Base-by-base conservation (phyloP, 2,113 vertebrate species). In the Tragulus kanchil region DNA sequence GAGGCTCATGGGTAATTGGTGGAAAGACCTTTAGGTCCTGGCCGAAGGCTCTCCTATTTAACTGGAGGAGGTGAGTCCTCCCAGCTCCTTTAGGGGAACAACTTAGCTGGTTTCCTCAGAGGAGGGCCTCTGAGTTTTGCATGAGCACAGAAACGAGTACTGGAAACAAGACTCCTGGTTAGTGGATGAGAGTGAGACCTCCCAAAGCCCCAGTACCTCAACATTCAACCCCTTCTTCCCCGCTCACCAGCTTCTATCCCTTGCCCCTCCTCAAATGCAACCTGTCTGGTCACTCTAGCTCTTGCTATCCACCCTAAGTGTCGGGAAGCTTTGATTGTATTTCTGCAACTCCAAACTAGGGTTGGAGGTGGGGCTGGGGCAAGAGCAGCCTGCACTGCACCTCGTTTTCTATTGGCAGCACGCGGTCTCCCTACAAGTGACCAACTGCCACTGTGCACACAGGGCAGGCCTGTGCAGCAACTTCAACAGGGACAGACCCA, bases 381-480 rank as follows among this genome's bases (percentile, higher is more conserved):
- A 52, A 28, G 28, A 65, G 58, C 61, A 3, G 0, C 25, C 36
- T 3, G 12, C 78, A 2, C 81, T 98, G 56, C 93, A 77, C 31
- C 94, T 98, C 15, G 75, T 88, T 45, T 98, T 97, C 3, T 93
- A 98, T 92, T 97, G 98, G 89, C 92, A 96, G 69, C 96, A 93
- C 10, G 87, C 95, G 5, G 52, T 98, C n/a, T 69, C 89, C 14
- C 73, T 98, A 25, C 96, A 93, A 28, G 78, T 98, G 25, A 89
- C 97, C 0, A 16, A 85, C 14, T 48, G 89, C 58, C 98, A 97
- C 91, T 52, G 8, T 10, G 73, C 69, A 5, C 88, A 73, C 1
- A 11, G 94, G 23, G 97, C 67, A 9, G 98, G 98, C 36, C 93
- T 98, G 36, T 98, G 98, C 9, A 97, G 98, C 36, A 98, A 97